Percentiles rank a stretch among this genome's conserved stretches.
These are phyloP conservation scores for Stenoptilia bipunctidactyla DNA, from an alignment of 2,888 invertebrate genomes.

Conservation along the genomic window DNA sequence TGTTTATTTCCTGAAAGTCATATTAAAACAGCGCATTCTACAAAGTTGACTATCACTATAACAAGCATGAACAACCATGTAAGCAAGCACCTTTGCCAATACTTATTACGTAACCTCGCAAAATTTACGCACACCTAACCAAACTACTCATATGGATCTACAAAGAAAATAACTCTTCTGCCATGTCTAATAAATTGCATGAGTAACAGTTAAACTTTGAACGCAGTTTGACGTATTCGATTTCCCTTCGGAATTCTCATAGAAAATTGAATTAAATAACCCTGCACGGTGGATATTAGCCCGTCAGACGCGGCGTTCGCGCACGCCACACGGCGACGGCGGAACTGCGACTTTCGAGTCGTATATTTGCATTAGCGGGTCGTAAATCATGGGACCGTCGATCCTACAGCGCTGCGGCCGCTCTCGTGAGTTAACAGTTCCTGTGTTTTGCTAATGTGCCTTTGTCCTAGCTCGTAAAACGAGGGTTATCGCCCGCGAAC, in stretches of 20 bases:
- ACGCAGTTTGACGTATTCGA: conserved; percentile 26
- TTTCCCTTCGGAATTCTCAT: conserved; percentile 28
- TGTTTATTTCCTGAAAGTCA: no score
- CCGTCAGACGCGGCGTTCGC: conserved; percentile 24
- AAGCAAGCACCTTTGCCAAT: no score
- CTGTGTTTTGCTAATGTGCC: conserved; percentile 50
- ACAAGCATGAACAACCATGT: no score
- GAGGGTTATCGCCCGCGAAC: conserved; percentile 37
- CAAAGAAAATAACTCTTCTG: no score
- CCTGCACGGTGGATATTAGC: conserved; percentile 26
- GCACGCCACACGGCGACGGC: conserved; percentile 26
- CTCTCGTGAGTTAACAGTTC: conserved; percentile 21
- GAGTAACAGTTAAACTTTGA: conserved; percentile 3
- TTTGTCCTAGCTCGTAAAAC: conserved; percentile 43
- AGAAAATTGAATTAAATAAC: conserved; percentile 41
- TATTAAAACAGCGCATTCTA: no score
- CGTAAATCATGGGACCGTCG: conserved; percentile 44
- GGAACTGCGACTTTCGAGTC: conserved; percentile 32
- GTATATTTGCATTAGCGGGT: conserved; percentile 52
- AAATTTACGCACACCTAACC: no score
- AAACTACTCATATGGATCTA: no score
- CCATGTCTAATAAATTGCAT: conserved; percentile 9
- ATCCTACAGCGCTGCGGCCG: not conserved
- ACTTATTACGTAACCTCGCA: no score
- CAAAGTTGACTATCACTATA: no score